phyloP scores from a whole-genome alignment of 2,888 invertebrate species.

The Copidosoma aretas region DNA sequence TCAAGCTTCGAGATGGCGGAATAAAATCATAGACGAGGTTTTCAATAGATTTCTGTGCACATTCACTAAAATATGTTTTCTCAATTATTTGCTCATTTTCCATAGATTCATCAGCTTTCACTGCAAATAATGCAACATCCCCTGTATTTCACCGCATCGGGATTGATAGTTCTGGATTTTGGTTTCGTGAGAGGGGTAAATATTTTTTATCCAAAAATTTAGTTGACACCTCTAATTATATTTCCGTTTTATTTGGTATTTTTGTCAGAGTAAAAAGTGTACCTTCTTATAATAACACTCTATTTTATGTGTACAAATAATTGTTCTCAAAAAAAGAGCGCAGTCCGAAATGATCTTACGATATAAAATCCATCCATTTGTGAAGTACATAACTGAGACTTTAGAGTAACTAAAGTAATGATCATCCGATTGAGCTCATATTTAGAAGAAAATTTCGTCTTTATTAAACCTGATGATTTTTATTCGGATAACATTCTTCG shows the following conservation, averaged over 20 bases:
- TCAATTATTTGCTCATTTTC: neutral
- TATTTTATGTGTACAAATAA: no score
- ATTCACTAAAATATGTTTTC: constrained; percentile 5
- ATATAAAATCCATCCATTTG: no score
- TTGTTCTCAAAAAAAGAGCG: no score
- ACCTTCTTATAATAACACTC: no score
- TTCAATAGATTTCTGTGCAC: neutral
- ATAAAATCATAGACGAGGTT: constrained; percentile 28
- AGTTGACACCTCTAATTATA: neutral
- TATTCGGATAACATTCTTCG: no score
- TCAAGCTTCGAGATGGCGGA: constrained; percentile 18
- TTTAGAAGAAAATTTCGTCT: no score
- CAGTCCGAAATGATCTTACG: no score
- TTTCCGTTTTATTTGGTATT: neutral
- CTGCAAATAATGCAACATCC: constrained; percentile 45
- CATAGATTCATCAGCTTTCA: constrained; percentile 42
- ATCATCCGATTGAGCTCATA: no score
- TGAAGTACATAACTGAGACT: no score
- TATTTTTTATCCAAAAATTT: neutral
- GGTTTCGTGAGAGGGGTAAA: constrained; percentile 40
- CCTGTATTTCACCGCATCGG: constrained; percentile 41
- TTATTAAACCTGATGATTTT: no score
- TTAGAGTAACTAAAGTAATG: no score
- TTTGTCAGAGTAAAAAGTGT: no score
- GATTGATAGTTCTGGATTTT: constrained; percentile 41